Percentiles rank a stretch among this genome's conserved stretches.
Conservation (phyloP, 2,113 vertebrate genomes). For the Semnornis frantzii region DNA sequence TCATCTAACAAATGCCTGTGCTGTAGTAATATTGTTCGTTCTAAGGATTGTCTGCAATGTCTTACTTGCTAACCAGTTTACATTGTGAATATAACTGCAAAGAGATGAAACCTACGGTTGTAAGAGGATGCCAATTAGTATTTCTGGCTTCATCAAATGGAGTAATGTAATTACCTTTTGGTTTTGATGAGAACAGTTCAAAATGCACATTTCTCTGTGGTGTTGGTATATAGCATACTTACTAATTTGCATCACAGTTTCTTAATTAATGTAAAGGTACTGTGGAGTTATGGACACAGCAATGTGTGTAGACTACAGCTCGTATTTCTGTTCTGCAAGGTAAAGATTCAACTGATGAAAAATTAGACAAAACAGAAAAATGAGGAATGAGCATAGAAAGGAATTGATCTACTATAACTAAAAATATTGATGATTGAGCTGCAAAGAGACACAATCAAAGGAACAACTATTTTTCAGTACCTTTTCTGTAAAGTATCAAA, state of each 20-base stretch:
- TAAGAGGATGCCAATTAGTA: background rate
- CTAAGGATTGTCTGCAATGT: background rate
- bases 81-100: background rate
- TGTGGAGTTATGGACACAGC: background rate
- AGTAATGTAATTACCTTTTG: conserved; percentile 21
- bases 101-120: background rate
- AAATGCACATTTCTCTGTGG: conserved; percentile 32
- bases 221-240: background rate
- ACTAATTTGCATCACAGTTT: conserved; percentile 48
- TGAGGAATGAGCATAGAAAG: background rate
- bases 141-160: background rate
- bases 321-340: background rate
- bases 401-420: background rate
- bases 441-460: background rate
- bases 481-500: background rate
- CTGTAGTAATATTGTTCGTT: background rate
- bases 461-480: background rate
- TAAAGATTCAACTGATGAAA: conserved; percentile 34
- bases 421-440: background rate
- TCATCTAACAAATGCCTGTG: background rate
- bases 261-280: conserved; percentile 41
- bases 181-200: conserved; percentile 36
- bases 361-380: background rate
- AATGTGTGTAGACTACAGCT: background rate
- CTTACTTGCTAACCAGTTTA: background rate